Evolutionary conservation across 1,140 invertebrate genomes (phyloP), one percentile per base, ranked within the genome.

Genomic region (Drosophila varians): DNA sequence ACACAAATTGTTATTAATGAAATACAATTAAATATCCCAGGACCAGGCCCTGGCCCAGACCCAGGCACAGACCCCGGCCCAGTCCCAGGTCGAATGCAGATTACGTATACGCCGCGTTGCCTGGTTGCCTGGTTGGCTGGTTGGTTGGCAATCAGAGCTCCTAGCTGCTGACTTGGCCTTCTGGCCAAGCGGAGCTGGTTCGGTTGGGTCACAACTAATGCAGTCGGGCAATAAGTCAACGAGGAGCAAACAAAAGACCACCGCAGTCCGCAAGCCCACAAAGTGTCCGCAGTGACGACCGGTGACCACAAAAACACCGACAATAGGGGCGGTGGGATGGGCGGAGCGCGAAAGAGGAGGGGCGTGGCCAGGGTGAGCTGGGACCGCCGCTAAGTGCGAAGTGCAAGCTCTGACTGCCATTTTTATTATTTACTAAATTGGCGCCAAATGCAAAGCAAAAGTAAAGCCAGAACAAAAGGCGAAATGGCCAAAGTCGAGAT

Each of bases 1-100:
- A 65, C 61, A 65, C 74, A 84, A 84, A 84, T 82, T 89, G 84
- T 86, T 89, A 84, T 89, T 84, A 89, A 89, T 89, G 84, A 89
- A 89, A 89, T 84, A 89, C 68, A 89, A 89, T 89, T 89, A 89
- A 89, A 89, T 89, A 84, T 68, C 25, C 56, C 36, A 40, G 34
- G 26, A 40, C 42, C 12, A 26, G 34, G 2, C 23, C 8, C 36
- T 2, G 36, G 1, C 12, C 36, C 36, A 8, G 36, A 1, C 3
- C n/a, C 4, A 38, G 12, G 1, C 12, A 12, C 12, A 14, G 12
- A 7, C 6, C 36, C 6, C 5, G 34, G 7, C 5, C n/a, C 36
- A 1, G 36, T 4, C 45, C 38, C 43, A 64, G 48, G 70, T 38
- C 43, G 73, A 77, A 77, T 78, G 70, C 60, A 86, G 80, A 86